These are phyloP conservation scores for Remorina albescens DNA, from an alignment of 2,797 vertebrate genomes.

Conservation along the genomic window DNA sequence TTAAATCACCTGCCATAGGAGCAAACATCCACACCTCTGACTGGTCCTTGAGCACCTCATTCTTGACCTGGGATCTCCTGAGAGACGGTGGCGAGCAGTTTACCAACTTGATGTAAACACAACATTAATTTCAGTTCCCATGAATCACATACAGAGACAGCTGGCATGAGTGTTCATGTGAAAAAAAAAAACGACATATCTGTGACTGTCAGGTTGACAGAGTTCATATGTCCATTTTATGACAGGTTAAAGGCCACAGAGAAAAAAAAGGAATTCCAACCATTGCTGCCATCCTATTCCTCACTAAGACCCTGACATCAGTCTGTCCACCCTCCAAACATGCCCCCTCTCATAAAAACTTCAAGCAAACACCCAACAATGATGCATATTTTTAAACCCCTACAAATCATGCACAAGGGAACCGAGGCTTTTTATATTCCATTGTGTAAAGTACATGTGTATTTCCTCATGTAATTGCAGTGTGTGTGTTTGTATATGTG, in stretches of 20 bases:
- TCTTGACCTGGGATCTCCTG: conserved; percentile 19
- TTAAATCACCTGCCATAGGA: conserved; percentile 15
- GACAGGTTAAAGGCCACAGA: conserved; percentile 31
- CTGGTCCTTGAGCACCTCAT: not conserved
- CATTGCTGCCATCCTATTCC: conserved; percentile 20
- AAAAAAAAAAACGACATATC: not conserved
- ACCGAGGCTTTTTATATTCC: not conserved
- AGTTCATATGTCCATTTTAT: conserved; percentile 10
- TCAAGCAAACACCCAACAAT: conserved; percentile 64
- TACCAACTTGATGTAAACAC: not conserved
- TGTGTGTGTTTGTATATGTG: not conserved
- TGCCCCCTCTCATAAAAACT: conserved; percentile 51
- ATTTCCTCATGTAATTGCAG: conserved; percentile 19
- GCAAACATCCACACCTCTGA: conserved; percentile 33
- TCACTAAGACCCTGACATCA: conserved; percentile 48
- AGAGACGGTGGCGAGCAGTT: not conserved
- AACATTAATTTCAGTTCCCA: not conserved
- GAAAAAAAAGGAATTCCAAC: conserved; percentile 48
- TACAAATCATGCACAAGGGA: conserved; percentile 40
- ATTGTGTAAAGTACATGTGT: conserved; percentile 34
- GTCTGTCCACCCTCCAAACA: conserved; percentile 51
- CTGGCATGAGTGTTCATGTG: not conserved
- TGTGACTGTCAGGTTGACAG: not conserved
- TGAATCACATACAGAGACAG: not conserved
- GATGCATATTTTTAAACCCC: conserved; percentile 52